A percentile compares a stretch with the other conserved stretches of the same genome.
These are phyloP conservation scores for Agrilus mali DNA, from an alignment of 2,888 invertebrate genomes.

Conservation along the genomic window DNA sequence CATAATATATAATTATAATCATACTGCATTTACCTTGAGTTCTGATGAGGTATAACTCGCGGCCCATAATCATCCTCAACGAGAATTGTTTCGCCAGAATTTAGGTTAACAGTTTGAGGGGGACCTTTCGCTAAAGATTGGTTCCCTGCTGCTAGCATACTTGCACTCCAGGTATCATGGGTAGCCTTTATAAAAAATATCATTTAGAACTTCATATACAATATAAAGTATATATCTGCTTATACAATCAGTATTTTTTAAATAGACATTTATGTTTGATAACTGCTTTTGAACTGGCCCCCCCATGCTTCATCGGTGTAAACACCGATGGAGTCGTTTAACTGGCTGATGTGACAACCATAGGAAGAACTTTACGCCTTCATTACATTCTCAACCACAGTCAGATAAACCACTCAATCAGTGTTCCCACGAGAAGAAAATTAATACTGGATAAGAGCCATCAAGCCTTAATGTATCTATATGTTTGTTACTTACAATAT, in stretches of 20 bases:
- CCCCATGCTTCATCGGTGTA: too few relatives aligned
- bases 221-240: too few relatives aligned
- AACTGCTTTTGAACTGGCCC: too few relatives aligned
- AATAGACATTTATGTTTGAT: too few relatives aligned
- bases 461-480: not conserved
- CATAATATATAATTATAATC: not conserved
- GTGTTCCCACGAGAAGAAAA: too few relatives aligned
- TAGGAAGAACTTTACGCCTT: too few relatives aligned
- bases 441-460: too few relatives aligned
- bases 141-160: constrained; percentile 30
- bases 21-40: constrained; percentile 21
- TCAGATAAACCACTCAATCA: too few relatives aligned
- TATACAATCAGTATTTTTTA: too few relatives aligned
- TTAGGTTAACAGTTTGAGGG: constrained; percentile 40
- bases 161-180: constrained; percentile 43
- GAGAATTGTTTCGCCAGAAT: constrained; percentile 36
- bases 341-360: too few relatives aligned
- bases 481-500: constrained; percentile 49
- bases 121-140: constrained; percentile 29
- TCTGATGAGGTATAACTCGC: constrained; percentile 26
- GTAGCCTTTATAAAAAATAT: constrained; percentile 34
- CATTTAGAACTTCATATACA: not conserved
- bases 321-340: too few relatives aligned
- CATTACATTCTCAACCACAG: too few relatives aligned
- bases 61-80: constrained; percentile 43